Percentiles rank a stretch among this genome's conserved stretches.
Evolutionary conservation across 2,113 vertebrate species (phyloP).

Genomic region (Myotis yumanensis): DNA sequence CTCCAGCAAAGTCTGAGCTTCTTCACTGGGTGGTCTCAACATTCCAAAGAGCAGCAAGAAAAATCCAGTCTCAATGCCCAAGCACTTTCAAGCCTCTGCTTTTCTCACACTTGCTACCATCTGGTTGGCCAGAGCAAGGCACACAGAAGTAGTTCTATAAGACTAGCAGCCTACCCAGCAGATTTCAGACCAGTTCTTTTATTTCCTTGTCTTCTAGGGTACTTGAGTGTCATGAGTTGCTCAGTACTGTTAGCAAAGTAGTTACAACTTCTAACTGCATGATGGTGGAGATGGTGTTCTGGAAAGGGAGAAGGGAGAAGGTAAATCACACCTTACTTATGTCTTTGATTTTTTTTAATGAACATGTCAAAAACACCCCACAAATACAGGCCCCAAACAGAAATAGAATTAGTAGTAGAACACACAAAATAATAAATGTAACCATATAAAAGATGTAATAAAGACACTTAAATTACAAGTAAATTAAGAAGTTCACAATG

Average conservation of each 20-base stretch:
- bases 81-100: background rate
- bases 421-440: constrained; percentile 24
- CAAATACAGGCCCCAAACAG: background rate
- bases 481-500: background rate
- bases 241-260: background rate
- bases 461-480: background rate
- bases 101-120: background rate
- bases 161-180: background rate
- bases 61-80: background rate
- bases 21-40: background rate
- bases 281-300: background rate
- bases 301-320: background rate
- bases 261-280: background rate
- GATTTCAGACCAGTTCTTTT: background rate
- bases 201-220: background rate
- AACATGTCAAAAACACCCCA: background rate
- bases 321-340: background rate
- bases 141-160: background rate
- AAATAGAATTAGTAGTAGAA: constrained; percentile 32
- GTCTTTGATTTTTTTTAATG: background rate
- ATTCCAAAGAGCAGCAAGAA: background rate
- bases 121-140: background rate
- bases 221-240: background rate
- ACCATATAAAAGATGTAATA: background rate
- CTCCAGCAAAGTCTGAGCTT: background rate